Evolutionary conservation across 2,113 vertebrate genomes (phyloP), one percentile per base, ranked within the genome.

Genomic region (Penelope pileata): DNA sequence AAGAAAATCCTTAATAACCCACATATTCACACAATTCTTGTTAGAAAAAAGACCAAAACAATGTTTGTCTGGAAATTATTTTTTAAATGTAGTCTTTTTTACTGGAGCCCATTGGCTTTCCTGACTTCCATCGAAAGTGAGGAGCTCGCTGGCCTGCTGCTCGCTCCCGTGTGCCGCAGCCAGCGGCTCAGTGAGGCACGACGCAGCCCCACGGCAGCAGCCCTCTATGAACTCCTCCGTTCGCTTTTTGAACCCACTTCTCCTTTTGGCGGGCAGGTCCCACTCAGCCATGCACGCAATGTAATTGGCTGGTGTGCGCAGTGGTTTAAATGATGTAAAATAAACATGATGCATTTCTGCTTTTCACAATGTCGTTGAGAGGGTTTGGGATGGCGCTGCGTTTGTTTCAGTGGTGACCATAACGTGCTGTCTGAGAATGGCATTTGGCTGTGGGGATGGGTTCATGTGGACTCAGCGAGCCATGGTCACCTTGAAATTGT

Each of bases 151-250:
- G 36, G 84, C 21, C 30, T 40, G 23, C 12, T 32, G 59, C 83
- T 42, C 48, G 3, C 2, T 56, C 42, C 47, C 13, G 6, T 42
- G 69, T 78, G 56, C 40, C 68, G 38, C 3, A 48, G 42, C 63
- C 51, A 42, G 42, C 69, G 50, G 12, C 0, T 4, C 16, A 43
- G 62, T 0, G 0, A 75, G 60, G 70, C 13, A 30, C 58, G 30
- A 29, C 50, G 50, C 26, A 43, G 50, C 18, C 69, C 38, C 29
- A 29, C 38, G 54, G 58, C 54, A 40, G 19, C 50, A 62, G 36
- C 42, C 34, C 48, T 74, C 66, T 75, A 16, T 64, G 66, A 87
- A 64, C 40, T 77, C 27, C 26, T 27, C 56, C 12, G 0, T 80
- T 76, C 0, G 0, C 27, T 78, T 87, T 75, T 72, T 79, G 47